phyloP scores from a whole-genome alignment of 2,797 vertebrate species.

The Amblyopsis hoosieri region DNA sequence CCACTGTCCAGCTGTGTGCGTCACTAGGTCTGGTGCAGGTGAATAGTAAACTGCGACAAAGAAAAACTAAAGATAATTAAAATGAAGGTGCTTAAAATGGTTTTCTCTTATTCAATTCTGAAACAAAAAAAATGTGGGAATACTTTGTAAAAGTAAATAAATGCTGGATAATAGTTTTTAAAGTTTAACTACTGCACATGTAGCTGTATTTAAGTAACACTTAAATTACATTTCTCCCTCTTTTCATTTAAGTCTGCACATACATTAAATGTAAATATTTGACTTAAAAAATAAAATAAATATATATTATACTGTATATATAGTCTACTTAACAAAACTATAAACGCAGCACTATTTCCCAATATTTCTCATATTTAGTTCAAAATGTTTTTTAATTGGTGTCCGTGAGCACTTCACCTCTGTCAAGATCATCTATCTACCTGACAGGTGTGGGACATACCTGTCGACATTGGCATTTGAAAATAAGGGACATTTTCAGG shows the following conservation, averaged over 20 bases:
- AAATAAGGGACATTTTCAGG: too few species aligned
- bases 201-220: slow-evolving; percentile 17
- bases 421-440: too few species aligned
- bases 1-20: slow-evolving; percentile 57
- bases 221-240: slow-evolving; percentile 38
- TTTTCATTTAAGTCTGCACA: slow-evolving; percentile 50
- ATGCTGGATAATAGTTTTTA: slow-evolving; percentile 48
- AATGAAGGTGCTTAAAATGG: neutral
- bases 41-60: slow-evolving; percentile 73
- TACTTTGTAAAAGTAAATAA: slow-evolving; percentile 49
- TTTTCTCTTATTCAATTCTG: slow-evolving; percentile 15
- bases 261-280: slow-evolving; percentile 84
- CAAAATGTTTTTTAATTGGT: too few species aligned
- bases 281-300: slow-evolving; percentile 71
- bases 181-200: slow-evolving; percentile 24
- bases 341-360: too few species aligned
- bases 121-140: slow-evolving; percentile 56
- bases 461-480: too few species aligned
- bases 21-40: slow-evolving; percentile 80
- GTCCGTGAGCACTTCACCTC: too few species aligned
- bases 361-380: too few species aligned
- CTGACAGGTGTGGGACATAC: too few species aligned
- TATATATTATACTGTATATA: neutral
- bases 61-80: slow-evolving; percentile 28
- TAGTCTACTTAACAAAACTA: too few species aligned